Evolutionary conservation across 2,888 invertebrate genomes (phyloP).

Genomic region (Nezara viridula): DNA sequence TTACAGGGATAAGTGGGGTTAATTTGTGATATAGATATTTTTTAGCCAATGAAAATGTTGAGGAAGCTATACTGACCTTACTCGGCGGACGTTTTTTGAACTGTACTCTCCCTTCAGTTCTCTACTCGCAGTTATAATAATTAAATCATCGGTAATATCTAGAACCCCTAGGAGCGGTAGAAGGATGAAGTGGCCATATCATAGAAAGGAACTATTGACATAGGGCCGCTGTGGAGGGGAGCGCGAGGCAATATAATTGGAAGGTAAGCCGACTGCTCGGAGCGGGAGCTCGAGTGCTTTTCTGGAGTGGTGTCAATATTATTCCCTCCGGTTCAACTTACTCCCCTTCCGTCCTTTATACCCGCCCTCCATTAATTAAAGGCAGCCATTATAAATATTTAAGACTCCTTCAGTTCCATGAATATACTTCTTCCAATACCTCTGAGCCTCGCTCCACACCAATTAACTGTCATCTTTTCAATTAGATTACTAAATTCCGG

Average conservation of each 20-base stretch:
- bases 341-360: not conserved
- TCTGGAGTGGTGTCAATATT: not conserved
- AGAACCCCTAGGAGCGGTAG: not conserved
- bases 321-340: not conserved
- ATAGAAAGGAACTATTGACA: slow-evolving; percentile 4
- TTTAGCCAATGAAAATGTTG: too few species aligned
- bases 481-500: not conserved
- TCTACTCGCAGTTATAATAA: too few species aligned
- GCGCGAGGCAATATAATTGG: slow-evolving; percentile 2
- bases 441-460: not conserved
- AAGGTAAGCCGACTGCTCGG: not conserved
- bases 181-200: not conserved
- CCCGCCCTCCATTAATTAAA: slow-evolving; percentile 15
- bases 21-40: too few species aligned
- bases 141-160: not conserved
- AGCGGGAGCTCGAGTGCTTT: not conserved
- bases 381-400: slow-evolving; percentile 23
- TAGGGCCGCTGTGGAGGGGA: not conserved
- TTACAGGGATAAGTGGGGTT: too few species aligned
- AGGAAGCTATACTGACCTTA: too few species aligned
- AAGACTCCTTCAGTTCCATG: not conserved
- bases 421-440: not conserved
- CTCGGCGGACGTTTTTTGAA: too few species aligned
- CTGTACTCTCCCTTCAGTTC: too few species aligned
- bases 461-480: slow-evolving; percentile 29